Evolutionary conservation across 2,113 vertebrate genomes (phyloP), one percentile per base, ranked within the genome.

Genomic region (Anguilla japonica): DNA sequence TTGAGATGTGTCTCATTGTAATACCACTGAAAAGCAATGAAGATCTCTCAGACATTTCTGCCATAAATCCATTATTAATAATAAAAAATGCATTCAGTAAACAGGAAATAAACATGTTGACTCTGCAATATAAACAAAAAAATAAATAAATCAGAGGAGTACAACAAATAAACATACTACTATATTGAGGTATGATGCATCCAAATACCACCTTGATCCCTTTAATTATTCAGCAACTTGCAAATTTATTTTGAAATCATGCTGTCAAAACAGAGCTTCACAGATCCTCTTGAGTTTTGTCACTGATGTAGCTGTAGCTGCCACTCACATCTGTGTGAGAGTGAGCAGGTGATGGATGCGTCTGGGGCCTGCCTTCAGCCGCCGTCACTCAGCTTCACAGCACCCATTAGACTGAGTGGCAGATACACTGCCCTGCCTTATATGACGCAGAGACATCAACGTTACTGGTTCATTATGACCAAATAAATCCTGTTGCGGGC

Each of bases 1-100:
- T 90, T 86, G 87, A 89, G 87, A 83, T 81, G 84, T 50, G 18
- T 89, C 87, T 91, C 87, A 89, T 90, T 89, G 84, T 82, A 85
- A 82, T 85, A 86, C 78, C 80, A 88, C 89, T 89, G 88, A 80
- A 63, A 88, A 86, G 82, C 83, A 86, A 83, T 79, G 79, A 63
- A 86, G 46, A 83, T 87, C 84, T 86, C 63, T 34, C 81, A 82
- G 82, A 50, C 20, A 46, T 46, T 83, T 84, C 88, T 83, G 71
- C 40, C 87, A 81, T 89, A 89, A 90, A 89, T 82, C 56, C 56
- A 87, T 87, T 26, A 83, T 85, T 22, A 86, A 85, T 88, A 86
- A 26, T 88, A 34, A 88, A 85, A 40, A 86, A 67, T 81, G 40
- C 29, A 39, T 18, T 22, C 79, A 41, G 41, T 82, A 81, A 67